Evolutionary conservation across 1,140 invertebrate species (phyloP).

Genomic region (Scaptomyza pallida): DNA sequence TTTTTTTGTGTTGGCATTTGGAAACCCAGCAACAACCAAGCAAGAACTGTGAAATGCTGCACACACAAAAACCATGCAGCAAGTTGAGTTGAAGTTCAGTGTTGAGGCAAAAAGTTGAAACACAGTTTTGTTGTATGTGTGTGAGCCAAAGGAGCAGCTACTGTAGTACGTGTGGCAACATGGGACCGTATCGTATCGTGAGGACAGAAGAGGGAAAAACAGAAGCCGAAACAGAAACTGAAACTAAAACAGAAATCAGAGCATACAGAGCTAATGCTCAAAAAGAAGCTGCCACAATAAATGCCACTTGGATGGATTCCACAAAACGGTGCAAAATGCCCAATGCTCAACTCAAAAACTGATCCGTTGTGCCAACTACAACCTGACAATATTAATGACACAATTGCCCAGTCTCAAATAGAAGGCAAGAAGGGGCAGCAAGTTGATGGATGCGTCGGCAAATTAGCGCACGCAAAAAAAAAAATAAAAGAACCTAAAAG

Average conservation of each 20-base stretch:
- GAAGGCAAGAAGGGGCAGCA: constrained; percentile 15
- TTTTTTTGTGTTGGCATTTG: constrained; percentile 59
- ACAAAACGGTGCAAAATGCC: constrained; percentile 22
- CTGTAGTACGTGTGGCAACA: constrained; percentile 25
- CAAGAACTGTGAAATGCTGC: constrained; percentile 37
- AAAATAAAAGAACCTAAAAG: no score
- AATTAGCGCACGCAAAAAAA: constrained; percentile 72
- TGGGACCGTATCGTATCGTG: no score
- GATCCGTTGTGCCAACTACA: constrained; percentile 31
- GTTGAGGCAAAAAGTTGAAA: constrained; percentile 36
- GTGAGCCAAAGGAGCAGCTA: constrained; percentile 18
- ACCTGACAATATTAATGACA: constrained; percentile 53
- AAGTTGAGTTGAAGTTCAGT: constrained; percentile 18
- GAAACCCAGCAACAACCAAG: constrained; percentile 69
- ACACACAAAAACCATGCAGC: constrained; percentile 42
- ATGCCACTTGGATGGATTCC: constrained; percentile 38
- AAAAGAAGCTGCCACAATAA: constrained; percentile 33
- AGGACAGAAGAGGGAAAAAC: not conserved
- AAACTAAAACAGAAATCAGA: constrained; percentile 14
- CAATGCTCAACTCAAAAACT: constrained; percentile 11
- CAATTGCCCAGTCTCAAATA: constrained; percentile 24
- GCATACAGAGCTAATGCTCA: constrained; percentile 32
- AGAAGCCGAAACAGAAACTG: not conserved
- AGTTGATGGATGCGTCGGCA: constrained; percentile 76
- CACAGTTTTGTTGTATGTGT: constrained; percentile 21